These are phyloP conservation scores for Pseudoatta argentina DNA, from an alignment of 1,140 invertebrate species.

Conservation along the genomic window DNA sequence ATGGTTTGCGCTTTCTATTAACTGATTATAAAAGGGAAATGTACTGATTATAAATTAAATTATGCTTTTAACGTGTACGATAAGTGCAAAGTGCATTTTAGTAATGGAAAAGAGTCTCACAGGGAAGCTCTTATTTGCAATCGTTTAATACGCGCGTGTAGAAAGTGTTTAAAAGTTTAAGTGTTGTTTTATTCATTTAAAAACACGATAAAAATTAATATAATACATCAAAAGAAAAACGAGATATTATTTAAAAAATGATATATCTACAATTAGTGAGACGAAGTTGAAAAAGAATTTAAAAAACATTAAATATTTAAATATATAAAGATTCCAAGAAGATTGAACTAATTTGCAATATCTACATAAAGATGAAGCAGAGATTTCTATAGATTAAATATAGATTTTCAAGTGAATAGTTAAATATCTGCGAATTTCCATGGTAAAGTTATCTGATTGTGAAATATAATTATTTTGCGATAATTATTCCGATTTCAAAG, in stretches of 20 bases:
- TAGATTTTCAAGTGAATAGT: not conserved
- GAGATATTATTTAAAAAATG: not conserved
- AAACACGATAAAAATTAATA: not conserved
- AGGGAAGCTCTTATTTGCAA: not conserved
- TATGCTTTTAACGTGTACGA: not conserved
- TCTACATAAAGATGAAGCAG: not conserved
- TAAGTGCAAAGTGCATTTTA: not conserved
- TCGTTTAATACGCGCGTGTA: not conserved
- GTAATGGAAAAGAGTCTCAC: not conserved
- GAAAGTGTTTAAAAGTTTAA: constrained; percentile 5
- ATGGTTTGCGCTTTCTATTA: not conserved
- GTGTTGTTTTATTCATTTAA: not conserved
- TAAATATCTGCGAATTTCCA: not conserved
- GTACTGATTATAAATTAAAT: not conserved
- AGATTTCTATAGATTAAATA: not conserved
- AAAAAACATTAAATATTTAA: not conserved
- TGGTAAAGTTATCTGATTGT: not conserved
- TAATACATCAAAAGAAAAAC: not conserved
- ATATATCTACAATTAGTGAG: not conserved
- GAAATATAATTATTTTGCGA: constrained; percentile 5
- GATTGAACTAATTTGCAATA: not conserved
- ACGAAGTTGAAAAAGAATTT: not conserved
- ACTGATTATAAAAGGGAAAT: constrained; percentile 4
- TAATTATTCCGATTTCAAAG: not conserved
- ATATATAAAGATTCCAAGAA: not conserved